phyloP scores from a whole-genome alignment of 2,888 invertebrate species.

The Perdita meconis region DNA sequence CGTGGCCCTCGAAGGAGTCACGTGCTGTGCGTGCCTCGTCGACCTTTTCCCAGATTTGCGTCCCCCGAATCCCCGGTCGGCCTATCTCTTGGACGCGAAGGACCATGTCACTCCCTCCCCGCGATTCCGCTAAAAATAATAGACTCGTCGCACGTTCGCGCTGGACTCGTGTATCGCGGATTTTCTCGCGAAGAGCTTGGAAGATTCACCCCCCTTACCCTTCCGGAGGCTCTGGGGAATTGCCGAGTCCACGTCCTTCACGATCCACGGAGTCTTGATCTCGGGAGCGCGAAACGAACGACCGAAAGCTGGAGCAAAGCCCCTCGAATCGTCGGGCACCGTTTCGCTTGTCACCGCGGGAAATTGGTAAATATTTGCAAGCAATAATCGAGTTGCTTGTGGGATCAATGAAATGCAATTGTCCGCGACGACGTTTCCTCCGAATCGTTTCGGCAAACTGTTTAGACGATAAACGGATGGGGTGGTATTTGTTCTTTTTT shows the following conservation, averaged over 20 bases:
- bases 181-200: background rate
- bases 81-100: slow-evolving; percentile 60
- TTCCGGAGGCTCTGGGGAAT: background rate
- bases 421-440: slow-evolving; percentile 28
- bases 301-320: slow-evolving; percentile 33
- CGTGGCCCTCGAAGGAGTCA: slow-evolving; percentile 70
- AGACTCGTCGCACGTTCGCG: slow-evolving; percentile 71
- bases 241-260: background rate
- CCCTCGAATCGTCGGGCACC: slow-evolving; percentile 31
- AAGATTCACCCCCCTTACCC: background rate
- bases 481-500: too few species aligned
- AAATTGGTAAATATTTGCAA: slow-evolving; percentile 61
- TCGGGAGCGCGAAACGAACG: slow-evolving; percentile 9
- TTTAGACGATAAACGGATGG: slow-evolving; percentile 31
- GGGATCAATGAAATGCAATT: slow-evolving; percentile 58
- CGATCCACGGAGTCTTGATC: background rate
- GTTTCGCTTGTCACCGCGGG: slow-evolving; percentile 41
- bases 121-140: slow-evolving; percentile 74
- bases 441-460: slow-evolving; percentile 47
- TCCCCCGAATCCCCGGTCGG: slow-evolving; percentile 62
- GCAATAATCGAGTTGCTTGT: slow-evolving; percentile 48
- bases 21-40: slow-evolving; percentile 82
- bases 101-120: slow-evolving; percentile 59
- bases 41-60: slow-evolving; percentile 80
- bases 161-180: background rate